phyloP scores from a whole-genome alignment of 2,888 invertebrate genomes.

The Calameuta filiformis region DNA sequence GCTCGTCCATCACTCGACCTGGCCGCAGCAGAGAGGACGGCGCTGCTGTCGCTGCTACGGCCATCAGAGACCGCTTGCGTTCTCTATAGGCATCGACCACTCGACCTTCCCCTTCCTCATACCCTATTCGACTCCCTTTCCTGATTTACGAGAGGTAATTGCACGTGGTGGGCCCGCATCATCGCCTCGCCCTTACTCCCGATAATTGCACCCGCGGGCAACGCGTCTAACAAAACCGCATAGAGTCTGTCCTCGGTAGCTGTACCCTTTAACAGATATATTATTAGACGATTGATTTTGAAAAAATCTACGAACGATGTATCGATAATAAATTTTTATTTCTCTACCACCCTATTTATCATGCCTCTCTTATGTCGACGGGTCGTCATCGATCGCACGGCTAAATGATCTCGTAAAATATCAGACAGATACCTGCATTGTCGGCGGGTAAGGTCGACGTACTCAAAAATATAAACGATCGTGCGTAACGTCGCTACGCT shows the following conservation, averaged over 20 bases:
- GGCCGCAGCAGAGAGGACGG: slow-evolving; percentile 18
- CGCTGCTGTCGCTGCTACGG: slow-evolving; percentile 13
- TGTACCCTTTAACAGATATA: background rate
- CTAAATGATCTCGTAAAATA: background rate
- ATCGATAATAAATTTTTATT: background rate
- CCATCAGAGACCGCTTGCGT: background rate
- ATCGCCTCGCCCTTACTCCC: slow-evolving; percentile 32
- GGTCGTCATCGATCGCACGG: background rate
- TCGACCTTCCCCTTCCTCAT: slow-evolving; percentile 10
- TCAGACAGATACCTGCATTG: background rate
- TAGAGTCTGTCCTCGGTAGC: slow-evolving; percentile 19
- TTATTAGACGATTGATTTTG: background rate
- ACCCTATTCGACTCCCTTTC: slow-evolving; percentile 26
- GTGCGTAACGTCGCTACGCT: background rate
- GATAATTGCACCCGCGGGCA: slow-evolving; percentile 36
- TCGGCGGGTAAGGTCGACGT: background rate
- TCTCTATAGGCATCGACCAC: slow-evolving; percentile 6
- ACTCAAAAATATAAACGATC: background rate
- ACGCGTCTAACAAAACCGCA: slow-evolving; percentile 29
- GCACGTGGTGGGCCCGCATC: slow-evolving; percentile 39
- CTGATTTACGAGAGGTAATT: slow-evolving; percentile 50
- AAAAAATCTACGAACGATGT: background rate
- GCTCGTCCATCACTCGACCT: slow-evolving; percentile 34
- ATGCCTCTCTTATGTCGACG: background rate
- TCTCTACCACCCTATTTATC: background rate